These are phyloP conservation scores for Cosmia trapezina DNA, from an alignment of 2,888 invertebrate genomes.

Conservation along the genomic window DNA sequence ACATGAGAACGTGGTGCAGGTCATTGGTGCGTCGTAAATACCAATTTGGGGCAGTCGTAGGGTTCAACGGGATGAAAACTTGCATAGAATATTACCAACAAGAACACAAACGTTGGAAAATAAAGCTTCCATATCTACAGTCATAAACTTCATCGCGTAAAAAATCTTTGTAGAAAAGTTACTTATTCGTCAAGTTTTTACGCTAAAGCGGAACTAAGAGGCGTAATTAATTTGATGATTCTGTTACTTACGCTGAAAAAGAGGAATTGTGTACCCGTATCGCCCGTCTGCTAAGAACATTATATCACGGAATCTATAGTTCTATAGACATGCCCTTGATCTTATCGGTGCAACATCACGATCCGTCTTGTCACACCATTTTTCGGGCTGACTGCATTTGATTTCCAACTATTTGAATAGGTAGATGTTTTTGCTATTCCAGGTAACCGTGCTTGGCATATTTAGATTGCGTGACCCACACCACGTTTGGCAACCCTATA, in stretches of 20 bases:
- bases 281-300: constrained; percentile 19
- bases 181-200: constrained; percentile 44
- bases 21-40: constrained; percentile 77
- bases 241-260: constrained; percentile 42
- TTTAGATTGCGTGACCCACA: constrained; percentile 41
- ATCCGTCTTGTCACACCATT: constrained; percentile 17
- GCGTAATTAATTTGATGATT: constrained; percentile 54
- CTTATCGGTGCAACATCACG: constrained; percentile 39
- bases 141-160: constrained; percentile 12
- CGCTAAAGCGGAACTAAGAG: constrained; percentile 52
- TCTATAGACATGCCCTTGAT: constrained; percentile 28
- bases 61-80: constrained; percentile 49
- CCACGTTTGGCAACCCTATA: constrained; percentile 55
- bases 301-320: constrained; percentile 23
- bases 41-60: constrained; percentile 71
- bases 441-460: constrained; percentile 37
- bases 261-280: constrained; percentile 13
- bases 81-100: constrained; percentile 11
- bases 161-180: constrained; percentile 34
- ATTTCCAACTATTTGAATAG: constrained; percentile 40
- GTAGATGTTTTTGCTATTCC: constrained; percentile 34
- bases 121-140: background rate
- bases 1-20: constrained; percentile 69
- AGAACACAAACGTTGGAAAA: background rate
- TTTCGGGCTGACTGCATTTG: constrained; percentile 43